Conservation (phyloP, 1,140 invertebrate genomes). For the Rhagoletis zephyria region DNA sequence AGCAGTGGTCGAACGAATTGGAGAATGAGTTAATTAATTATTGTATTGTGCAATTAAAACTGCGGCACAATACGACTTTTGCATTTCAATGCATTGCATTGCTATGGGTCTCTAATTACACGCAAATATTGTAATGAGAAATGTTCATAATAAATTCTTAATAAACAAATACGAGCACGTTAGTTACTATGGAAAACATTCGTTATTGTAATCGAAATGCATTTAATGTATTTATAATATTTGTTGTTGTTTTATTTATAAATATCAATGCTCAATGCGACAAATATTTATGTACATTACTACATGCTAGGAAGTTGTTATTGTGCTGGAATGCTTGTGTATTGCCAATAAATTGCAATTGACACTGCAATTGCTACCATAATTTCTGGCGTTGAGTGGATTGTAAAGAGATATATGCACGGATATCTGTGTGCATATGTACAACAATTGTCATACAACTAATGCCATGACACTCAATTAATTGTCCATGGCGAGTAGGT, state of each 20-base stretch:
- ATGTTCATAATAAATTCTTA: conserved; percentile 44
- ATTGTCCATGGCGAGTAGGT: conserved; percentile 16
- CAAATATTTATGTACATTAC: not conserved
- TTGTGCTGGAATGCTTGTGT: not conserved
- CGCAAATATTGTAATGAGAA: conserved; percentile 42
- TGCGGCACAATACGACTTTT: conserved; percentile 10
- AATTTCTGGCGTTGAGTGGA: conserved; percentile 44
- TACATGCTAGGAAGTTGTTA: not conserved
- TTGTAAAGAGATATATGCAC: conserved; percentile 23
- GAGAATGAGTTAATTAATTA: conserved; percentile 46
- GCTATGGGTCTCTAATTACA: conserved; percentile 26
- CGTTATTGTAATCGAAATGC: not conserved
- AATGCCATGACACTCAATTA: conserved; percentile 51
- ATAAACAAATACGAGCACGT: conserved; percentile 16
- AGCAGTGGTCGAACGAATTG: not conserved
- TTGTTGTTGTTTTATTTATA: conserved; percentile 9
- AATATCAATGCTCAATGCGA: not conserved
- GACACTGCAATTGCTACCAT: conserved; percentile 51
- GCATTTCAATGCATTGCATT: not conserved
- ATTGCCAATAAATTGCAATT: conserved; percentile 45
- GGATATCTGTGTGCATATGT: not conserved
- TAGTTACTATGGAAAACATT: not conserved
- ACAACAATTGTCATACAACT: conserved; percentile 43
- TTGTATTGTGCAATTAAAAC: conserved; percentile 40
- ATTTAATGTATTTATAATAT: not conserved